phyloP scores from a whole-genome alignment of 2,113 vertebrate species.

The Raja brachyura region DNA sequence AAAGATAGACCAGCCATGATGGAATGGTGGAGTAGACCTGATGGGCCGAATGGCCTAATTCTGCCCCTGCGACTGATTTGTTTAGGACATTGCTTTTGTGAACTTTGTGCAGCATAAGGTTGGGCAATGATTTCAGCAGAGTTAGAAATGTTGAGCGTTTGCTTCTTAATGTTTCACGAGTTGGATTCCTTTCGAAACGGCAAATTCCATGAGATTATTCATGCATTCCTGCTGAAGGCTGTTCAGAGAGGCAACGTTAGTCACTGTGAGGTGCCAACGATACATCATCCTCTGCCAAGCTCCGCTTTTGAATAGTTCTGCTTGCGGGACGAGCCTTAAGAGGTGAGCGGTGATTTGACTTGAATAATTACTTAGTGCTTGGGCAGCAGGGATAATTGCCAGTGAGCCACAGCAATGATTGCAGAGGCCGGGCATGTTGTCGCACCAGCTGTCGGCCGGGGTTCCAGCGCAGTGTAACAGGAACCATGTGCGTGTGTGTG shows the following conservation, averaged over 20 bases:
- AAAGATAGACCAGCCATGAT: too few relatives aligned
- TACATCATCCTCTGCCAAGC: not conserved
- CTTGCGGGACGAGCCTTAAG: not conserved
- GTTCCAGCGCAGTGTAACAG: constrained; percentile 42
- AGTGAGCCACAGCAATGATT: constrained; percentile 38
- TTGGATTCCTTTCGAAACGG: not conserved
- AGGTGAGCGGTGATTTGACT: constrained; percentile 9
- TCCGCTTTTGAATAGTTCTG: not conserved
- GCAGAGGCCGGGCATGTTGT: constrained; percentile 40
- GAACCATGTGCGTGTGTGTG: constrained; percentile 39
- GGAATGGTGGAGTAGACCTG: too few relatives aligned
- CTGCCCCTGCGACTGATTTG: too few relatives aligned
- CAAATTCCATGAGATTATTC: constrained; percentile 21
- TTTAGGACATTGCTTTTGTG: not conserved
- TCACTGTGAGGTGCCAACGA: not conserved
- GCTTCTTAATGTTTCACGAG: not conserved
- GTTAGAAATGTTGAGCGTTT: not conserved
- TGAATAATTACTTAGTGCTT: constrained; percentile 28
- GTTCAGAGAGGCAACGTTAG: not conserved
- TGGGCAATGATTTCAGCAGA: not conserved
- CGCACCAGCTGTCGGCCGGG: constrained; percentile 41
- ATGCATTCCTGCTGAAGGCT: not conserved
- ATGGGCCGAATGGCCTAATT: too few relatives aligned
- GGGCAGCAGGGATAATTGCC: constrained; percentile 34
- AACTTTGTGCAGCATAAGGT: not conserved